Conservation (phyloP, 2,113 vertebrate species). For the Rhinopomastus cyanomelas region DNA sequence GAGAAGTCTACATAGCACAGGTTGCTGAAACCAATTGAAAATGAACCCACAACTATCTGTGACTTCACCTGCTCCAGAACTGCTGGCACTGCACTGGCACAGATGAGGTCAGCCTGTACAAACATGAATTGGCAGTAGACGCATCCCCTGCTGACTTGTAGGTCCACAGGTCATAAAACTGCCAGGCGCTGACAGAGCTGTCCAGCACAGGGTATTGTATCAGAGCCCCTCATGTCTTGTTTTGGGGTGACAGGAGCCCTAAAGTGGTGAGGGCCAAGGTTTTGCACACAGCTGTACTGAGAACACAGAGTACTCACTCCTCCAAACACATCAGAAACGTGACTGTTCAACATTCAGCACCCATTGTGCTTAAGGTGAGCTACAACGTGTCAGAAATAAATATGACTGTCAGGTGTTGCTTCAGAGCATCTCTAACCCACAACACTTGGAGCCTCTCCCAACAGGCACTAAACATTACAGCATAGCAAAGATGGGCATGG, state of each 20-base stretch:
- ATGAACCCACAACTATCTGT: not conserved
- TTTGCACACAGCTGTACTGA: not conserved
- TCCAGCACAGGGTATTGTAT: not conserved
- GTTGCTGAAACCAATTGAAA: not conserved
- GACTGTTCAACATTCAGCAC: not conserved
- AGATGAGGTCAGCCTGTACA: not conserved
- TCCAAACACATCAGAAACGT: not conserved
- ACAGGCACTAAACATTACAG: not conserved
- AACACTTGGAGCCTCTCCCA: not conserved
- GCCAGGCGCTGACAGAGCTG: not conserved
- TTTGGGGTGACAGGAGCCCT: not conserved
- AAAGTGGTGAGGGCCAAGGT: fast-evolving
- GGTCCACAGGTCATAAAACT: not conserved
- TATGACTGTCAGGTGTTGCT: not conserved
- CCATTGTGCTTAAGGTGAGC: not conserved
- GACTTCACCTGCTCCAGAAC: not conserved
- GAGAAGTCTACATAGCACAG: fast-evolving
- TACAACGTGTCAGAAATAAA: not conserved
- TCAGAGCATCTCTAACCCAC: not conserved
- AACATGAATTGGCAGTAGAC: fast-evolving
- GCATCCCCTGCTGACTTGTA: not conserved
- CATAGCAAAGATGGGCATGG: fast-evolving
- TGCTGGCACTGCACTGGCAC: not conserved
- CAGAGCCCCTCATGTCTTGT: not conserved
- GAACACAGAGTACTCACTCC: not conserved